A percentile compares a stretch with the other conserved stretches of the same genome.
Evolutionary conservation across 2,113 vertebrate species (phyloP).

Genomic region (Datnioides undecimradiatus): DNA sequence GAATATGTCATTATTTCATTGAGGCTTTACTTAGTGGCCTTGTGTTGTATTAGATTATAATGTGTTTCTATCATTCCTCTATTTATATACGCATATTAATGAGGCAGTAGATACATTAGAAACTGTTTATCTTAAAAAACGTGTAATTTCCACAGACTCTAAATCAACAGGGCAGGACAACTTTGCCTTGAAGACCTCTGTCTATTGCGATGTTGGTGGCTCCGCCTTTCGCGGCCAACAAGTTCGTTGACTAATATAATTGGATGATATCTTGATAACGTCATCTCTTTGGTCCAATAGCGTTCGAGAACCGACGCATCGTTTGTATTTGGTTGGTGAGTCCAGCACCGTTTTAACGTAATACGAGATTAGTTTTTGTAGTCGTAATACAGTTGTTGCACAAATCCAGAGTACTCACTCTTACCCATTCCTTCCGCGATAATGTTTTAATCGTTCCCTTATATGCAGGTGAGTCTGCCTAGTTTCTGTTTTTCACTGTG

Average conservation of each 20-base stretch:
- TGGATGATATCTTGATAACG: slow-evolving; percentile 41
- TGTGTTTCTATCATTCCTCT: not conserved
- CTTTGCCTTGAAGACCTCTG: too few relatives aligned
- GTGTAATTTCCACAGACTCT: not conserved
- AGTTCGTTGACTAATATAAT: slow-evolving; percentile 19
- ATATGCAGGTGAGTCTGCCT: slow-evolving; percentile 52
- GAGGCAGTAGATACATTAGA: not conserved
- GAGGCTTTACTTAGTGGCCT: not conserved
- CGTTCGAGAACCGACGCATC: not conserved
- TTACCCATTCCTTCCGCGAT: not conserved
- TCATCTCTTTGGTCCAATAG: slow-evolving; percentile 61
- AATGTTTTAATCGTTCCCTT: slow-evolving; percentile 19
- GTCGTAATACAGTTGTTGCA: not conserved
- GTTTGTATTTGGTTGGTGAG: slow-evolving; percentile 73
- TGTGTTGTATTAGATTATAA: not conserved
- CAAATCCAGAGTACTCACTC: not conserved
- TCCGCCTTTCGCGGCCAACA: slow-evolving; percentile 2
- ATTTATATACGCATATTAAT: not conserved
- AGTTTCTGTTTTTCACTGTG: not conserved
- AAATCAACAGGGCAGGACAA: not conserved
- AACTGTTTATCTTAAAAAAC: not conserved
- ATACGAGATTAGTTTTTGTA: slow-evolving; percentile 57
- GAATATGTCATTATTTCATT: not conserved
- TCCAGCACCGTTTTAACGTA: slow-evolving; percentile 17
- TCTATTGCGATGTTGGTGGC: not conserved